Evolutionary conservation across 2,888 invertebrate species (phyloP).

Genomic region (Diaphora mendica): DNA sequence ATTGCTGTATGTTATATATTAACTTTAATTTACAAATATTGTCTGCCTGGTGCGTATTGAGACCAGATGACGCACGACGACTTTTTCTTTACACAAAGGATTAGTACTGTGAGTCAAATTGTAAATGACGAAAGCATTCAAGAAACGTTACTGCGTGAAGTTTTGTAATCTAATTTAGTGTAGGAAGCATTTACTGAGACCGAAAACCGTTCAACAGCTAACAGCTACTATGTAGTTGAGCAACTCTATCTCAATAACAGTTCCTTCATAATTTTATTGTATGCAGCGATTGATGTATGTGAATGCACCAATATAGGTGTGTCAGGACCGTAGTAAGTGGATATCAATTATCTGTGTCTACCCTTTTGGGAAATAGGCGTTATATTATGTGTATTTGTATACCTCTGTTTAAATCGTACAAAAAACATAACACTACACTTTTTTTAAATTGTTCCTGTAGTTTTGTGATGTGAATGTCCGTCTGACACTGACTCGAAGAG

Average conservation of each 20-base stretch:
- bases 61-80: background rate
- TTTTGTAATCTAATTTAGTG: background rate
- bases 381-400: too few species aligned
- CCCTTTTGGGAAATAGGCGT: too few species aligned
- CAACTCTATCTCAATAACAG: background rate
- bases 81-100: background rate
- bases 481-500: too few species aligned
- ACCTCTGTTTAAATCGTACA: too few species aligned
- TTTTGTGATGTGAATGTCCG: too few species aligned
- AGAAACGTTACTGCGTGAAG: background rate
- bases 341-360: too few species aligned
- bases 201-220: background rate
- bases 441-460: too few species aligned
- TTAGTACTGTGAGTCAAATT: background rate
- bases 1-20: background rate
- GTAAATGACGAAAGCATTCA: background rate
- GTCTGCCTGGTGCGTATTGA: background rate
- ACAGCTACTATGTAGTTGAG: background rate
- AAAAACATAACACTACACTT: too few species aligned
- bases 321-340: too few species aligned
- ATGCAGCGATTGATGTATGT: too few species aligned
- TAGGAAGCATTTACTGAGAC: background rate
- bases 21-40: background rate
- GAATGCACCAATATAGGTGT: too few species aligned
- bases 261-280: too few species aligned